phyloP scores from a whole-genome alignment of 23 tunicate genomes.

The Styela plicata region DNA sequence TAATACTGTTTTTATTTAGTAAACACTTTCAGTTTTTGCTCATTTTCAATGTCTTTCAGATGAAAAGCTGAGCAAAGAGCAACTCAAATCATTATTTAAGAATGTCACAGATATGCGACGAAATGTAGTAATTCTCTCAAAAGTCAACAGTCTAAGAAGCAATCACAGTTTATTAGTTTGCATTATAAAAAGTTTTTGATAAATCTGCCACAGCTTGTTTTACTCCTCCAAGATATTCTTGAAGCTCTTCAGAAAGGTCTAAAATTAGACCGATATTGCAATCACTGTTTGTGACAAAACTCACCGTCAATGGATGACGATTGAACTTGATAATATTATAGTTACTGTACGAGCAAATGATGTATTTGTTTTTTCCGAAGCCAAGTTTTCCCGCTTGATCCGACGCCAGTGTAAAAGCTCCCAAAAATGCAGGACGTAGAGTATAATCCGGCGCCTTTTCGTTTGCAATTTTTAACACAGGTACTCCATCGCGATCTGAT shows the following conservation, averaged over 20 bases:
- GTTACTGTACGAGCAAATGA: constrained; percentile 56
- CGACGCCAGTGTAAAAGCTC: constrained; percentile 69
- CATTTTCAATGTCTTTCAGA: too few species aligned
- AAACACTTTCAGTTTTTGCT: too few species aligned
- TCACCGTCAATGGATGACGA: constrained; percentile 65
- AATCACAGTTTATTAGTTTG: not conserved
- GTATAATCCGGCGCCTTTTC: constrained; percentile 84
- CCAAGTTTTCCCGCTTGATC: constrained; percentile 76
- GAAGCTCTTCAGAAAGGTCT: constrained; percentile 55
- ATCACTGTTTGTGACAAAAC: constrained; percentile 53
- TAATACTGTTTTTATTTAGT: too few species aligned
- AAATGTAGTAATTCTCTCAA: too few species aligned
- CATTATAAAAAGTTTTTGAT: constrained; percentile 18
- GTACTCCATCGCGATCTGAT: constrained; percentile 88
- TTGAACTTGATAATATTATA: constrained; percentile 63
- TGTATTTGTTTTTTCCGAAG: constrained; percentile 51
- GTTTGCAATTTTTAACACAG: constrained; percentile 67
- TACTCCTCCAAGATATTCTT: constrained; percentile 48
- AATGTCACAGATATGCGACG: too few species aligned
- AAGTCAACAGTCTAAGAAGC: too few species aligned
- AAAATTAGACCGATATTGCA: constrained; percentile 61
- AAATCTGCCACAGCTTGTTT: constrained; percentile 55
- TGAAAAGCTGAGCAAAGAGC: too few species aligned
- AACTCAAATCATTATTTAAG: too few species aligned
- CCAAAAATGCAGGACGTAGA: constrained; percentile 66